Evolutionary conservation across 1,140 invertebrate genomes (phyloP), one percentile per base, ranked within the genome.

Genomic region (Zelostemma sp.): DNA sequence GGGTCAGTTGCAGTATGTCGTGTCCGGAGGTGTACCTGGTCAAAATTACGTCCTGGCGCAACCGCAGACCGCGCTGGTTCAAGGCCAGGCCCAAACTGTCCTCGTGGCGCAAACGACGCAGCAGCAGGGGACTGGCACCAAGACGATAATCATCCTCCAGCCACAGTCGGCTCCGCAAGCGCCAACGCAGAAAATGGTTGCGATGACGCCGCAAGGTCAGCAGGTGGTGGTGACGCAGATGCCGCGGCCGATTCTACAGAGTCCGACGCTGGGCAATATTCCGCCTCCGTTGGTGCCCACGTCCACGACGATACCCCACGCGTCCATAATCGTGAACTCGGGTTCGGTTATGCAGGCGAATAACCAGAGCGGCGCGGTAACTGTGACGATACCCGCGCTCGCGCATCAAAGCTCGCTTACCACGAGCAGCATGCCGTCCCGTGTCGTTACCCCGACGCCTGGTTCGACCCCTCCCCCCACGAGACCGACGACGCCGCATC

Each of bases 141-240:
- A 92, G 68, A 92, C 91, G 0, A 92, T 92, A 15, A 92, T 92
- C 31, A 92, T 92, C 45, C 73, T 92, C 11, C 91, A 92, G 68
- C 90, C 90, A 18, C 90, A 91, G 66, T 75, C 85, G 0, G 43
- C 83, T 14, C 50, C 81, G 0, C 79, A 78, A 33, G 70, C 65
- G 0, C 75, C 76, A 11, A 75, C 85, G 0, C 88, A 88, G 43
- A 89, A 89, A 67, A 84, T 89, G 73, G 89, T 91, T 0, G 88
- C 91, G 31, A 86, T 91, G n/a, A 90, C 89, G 1, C 88, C 88
- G 0, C 89, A 90, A 63, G 89, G 89, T 0, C 90, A 91, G 66
- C 89, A 90, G 69, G 66, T 73, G 0, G 86, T 91, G 16, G 89
- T 90, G 5, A 87, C 79, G 28, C 83, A 76, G 76, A 87, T 85